These are phyloP conservation scores for Pygmarrhopalites habei DNA, from an alignment of 1,140 invertebrate species.

Conservation along the genomic window DNA sequence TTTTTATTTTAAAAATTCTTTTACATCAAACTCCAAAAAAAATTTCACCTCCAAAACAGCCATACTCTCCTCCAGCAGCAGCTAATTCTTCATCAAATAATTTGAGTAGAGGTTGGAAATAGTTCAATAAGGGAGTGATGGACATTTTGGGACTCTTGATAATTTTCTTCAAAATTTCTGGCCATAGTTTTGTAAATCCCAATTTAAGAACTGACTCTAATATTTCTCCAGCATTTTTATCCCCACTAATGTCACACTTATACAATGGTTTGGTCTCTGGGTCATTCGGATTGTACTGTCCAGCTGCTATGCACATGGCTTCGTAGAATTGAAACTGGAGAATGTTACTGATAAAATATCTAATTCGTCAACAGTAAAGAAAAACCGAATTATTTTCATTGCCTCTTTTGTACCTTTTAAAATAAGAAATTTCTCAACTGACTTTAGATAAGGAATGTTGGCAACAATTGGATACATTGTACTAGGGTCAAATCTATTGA, in stretches of 20 bases:
- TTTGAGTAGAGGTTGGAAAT: constrained; percentile 39
- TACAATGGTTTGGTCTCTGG: constrained; percentile 42
- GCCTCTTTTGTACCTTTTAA: too few species aligned
- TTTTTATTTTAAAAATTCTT: too few species aligned
- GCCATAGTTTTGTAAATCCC: constrained; percentile 47
- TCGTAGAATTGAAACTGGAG: constrained; percentile 47
- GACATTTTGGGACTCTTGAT: constrained; percentile 45
- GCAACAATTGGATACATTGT: constrained; percentile 49
- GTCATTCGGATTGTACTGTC: constrained; percentile 39
- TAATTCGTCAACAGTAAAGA: too few species aligned
- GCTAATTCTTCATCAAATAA: constrained; percentile 35
- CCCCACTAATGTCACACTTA: constrained; percentile 47
- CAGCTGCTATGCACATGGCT: constrained; percentile 43
- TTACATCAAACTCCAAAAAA: too few species aligned
- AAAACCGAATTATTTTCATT: too few species aligned
- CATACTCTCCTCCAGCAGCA: constrained; percentile 25
- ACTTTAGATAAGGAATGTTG: too few species aligned
- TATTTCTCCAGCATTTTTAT: constrained; percentile 43
- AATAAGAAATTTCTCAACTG: too few species aligned
- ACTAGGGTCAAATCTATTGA: constrained; percentile 45
- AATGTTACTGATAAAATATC: too few species aligned
- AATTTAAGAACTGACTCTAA: constrained; percentile 43
- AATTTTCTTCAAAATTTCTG: constrained; percentile 44
- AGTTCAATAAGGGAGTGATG: constrained; percentile 41
- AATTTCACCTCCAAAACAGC: constrained; percentile 38